Conservation (phyloP, 2,113 vertebrate species). For the Proteles cristata region DNA sequence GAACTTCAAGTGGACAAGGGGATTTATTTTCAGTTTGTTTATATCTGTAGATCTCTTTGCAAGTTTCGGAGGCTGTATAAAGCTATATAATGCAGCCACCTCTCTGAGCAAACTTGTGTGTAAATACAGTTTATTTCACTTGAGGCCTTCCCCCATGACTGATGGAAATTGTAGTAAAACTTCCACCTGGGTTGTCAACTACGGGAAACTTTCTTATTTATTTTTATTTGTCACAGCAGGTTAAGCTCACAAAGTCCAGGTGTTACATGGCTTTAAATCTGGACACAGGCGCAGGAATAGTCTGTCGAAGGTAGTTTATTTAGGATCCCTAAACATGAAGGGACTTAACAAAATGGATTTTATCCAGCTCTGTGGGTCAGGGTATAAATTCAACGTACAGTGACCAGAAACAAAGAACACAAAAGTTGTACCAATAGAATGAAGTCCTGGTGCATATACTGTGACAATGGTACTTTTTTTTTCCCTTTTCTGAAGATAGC, state of each 20-base stretch:
- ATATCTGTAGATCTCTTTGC: constrained; percentile 16
- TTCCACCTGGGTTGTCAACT: constrained; percentile 82
- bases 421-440: neutral
- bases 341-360: constrained; percentile 69
- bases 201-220: constrained; percentile 82
- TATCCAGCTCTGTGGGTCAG: constrained; percentile 53
- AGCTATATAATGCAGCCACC: neutral
- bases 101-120: constrained; percentile 65
- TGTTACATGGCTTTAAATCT: constrained; percentile 79
- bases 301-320: constrained; percentile 77
- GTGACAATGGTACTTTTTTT: neutral
- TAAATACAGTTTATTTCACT: constrained; percentile 81
- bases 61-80: constrained; percentile 29
- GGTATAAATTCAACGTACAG: constrained; percentile 45
- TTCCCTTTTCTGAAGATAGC: neutral
- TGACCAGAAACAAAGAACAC: constrained; percentile 33
- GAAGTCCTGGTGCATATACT: neutral
- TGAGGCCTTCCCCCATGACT: constrained; percentile 72
- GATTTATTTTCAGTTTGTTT: constrained; percentile 47
- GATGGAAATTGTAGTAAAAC: constrained; percentile 83
- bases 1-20: neutral
- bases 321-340: constrained; percentile 73
- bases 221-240: constrained; percentile 85
- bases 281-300: constrained; percentile 69
- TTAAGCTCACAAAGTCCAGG: constrained; percentile 83